Conservation (phyloP, 2,888 invertebrate genomes). For the Tinea trinotella region DNA sequence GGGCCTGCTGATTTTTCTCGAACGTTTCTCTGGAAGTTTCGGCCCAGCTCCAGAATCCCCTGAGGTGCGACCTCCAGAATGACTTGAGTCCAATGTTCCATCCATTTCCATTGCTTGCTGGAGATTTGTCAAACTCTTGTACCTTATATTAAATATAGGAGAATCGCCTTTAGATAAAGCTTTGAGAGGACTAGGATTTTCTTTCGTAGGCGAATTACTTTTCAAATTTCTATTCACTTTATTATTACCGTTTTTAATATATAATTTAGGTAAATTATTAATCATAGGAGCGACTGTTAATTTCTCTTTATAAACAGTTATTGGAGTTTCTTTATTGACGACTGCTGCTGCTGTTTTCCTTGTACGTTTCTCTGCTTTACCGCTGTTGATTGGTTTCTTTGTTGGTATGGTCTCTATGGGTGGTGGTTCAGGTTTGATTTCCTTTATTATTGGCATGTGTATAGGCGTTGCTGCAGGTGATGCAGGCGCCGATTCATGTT, state of each 20-base stretch:
- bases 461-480: conserved; percentile 70
- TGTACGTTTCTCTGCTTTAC: conserved; percentile 82
- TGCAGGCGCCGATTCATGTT: conserved; percentile 71
- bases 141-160: conserved; percentile 82
- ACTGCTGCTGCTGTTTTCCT: conserved; percentile 75
- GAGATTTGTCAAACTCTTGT: conserved; percentile 79
- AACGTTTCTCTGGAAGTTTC: conserved; percentile 87
- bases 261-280: conserved; percentile 80
- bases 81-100: conserved; percentile 91
- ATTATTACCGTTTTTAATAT: conserved; percentile 81
- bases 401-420: conserved; percentile 93
- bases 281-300: conserved; percentile 65
- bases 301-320: conserved; percentile 72
- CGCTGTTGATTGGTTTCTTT: conserved; percentile 75
- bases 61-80: conserved; percentile 89
- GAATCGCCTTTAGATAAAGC: conserved; percentile 78
- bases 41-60: conserved; percentile 85
- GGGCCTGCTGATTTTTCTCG: conserved; percentile 85
- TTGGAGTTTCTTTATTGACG: conserved; percentile 63
- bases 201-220: conserved; percentile 80
- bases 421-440: conserved; percentile 88
- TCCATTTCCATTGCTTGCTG: conserved; percentile 83
- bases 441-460: conserved; percentile 66
- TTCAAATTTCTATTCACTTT: conserved; percentile 79
- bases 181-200: conserved; percentile 69